phyloP scores from a whole-genome alignment of 2,113 vertebrate genomes.

The Bubo scandiacus region DNA sequence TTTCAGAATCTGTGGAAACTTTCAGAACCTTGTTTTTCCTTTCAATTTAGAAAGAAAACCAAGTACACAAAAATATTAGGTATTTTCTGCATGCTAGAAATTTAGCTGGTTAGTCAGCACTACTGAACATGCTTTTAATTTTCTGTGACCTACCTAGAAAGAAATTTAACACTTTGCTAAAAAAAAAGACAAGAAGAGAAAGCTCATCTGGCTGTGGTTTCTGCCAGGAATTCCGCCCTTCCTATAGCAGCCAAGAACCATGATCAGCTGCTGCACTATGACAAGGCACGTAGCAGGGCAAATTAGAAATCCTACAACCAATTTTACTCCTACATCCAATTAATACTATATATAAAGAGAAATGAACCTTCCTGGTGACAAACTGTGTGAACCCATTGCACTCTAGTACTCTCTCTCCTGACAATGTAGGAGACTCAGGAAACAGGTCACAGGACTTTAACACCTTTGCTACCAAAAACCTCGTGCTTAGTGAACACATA shows the following conservation, averaged over 20 bases:
- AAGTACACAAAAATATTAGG: not conserved
- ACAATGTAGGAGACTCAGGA: not conserved
- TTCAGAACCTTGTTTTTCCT: not conserved
- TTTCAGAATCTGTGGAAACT: not conserved
- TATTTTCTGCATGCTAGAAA: not conserved
- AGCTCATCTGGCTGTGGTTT: not conserved
- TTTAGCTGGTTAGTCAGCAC: not conserved
- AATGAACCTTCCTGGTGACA: not conserved
- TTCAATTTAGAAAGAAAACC: not conserved
- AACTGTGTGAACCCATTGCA: not conserved
- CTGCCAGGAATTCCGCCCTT: not conserved
- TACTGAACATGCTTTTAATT: not conserved
- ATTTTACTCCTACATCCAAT: not conserved
- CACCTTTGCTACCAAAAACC: not conserved
- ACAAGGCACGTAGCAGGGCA: not conserved
- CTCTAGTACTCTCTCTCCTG: not conserved
- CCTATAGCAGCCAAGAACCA: not conserved
- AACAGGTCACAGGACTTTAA: not conserved
- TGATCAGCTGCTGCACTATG: accelerated
- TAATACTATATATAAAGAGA: not conserved
- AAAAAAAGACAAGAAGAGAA: not conserved
- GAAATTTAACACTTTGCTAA: not conserved
- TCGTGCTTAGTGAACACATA: accelerated
- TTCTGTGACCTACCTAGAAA: not conserved
- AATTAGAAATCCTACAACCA: not conserved